A percentile compares a stretch with the other conserved stretches of the same genome.
Evolutionary conservation across 2,888 invertebrate species (phyloP).

Genomic region (Podabrus alpinus): DNA sequence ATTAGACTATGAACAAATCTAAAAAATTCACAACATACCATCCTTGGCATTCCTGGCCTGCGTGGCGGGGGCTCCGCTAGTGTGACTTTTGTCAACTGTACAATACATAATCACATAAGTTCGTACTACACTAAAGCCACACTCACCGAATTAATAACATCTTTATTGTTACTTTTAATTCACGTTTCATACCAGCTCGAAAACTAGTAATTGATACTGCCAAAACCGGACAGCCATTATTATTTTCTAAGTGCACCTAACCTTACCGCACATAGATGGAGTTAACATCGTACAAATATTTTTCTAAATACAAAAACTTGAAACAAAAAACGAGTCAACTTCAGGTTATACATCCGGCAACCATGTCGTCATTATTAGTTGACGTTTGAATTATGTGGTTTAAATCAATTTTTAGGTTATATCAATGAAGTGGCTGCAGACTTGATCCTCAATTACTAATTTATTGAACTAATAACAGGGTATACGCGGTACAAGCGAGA

Average conservation of each 20-base stretch:
- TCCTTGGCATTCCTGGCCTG: constrained; percentile 74
- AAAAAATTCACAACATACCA: constrained; percentile 58
- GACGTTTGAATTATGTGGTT: not conserved
- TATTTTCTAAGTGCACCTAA: constrained; percentile 47
- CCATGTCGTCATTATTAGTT: not conserved
- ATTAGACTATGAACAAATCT: not conserved
- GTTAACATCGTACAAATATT: constrained; percentile 25
- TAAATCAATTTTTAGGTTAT: not conserved
- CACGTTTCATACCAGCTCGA: constrained; percentile 45
- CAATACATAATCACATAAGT: constrained; percentile 67
- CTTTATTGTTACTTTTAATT: constrained; percentile 51
- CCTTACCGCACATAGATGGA: constrained; percentile 48
- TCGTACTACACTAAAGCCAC: constrained; percentile 53
- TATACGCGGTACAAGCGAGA: not conserved
- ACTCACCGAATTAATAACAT: constrained; percentile 66
- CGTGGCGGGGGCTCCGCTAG: constrained; percentile 74
- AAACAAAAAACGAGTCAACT: not conserved
- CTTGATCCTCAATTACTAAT: not conserved
- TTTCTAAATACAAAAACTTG: not conserved
- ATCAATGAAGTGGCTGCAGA: not conserved
- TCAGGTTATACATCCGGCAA: not conserved
- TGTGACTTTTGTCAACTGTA: constrained; percentile 75
- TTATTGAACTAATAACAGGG: not conserved
- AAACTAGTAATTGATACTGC: constrained; percentile 48
- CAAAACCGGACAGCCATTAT: constrained; percentile 54